Base-by-base conservation (phyloP, 2,888 invertebrate species). In the Cerceris rybyensis region DNA sequence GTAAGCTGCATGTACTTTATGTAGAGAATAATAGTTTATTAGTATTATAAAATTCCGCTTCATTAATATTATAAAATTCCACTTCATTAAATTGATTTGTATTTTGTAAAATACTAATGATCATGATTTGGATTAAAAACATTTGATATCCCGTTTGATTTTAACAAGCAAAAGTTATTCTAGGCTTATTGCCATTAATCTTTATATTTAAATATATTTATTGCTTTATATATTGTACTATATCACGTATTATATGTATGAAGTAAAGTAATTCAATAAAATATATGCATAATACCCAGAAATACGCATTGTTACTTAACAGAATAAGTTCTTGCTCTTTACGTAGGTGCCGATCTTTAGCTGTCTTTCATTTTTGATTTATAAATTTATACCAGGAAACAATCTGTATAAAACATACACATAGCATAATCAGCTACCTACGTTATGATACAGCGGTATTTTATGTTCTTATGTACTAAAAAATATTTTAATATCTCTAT, bases 1-100 rank as follows among this genome's bases (percentile, higher is more conserved):
- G 46, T 72, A 28, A 67, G 66, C 54, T 8, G 50, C 52, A 63
- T 11, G 66, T 66, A 42, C 54, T 28, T 9, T 59, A 13, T 73
- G 6, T 49, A 71, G 68, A 70, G 61, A 39, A 54, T 54, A 39
- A 28, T 65, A 71, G 60, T 16, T 17, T 9, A 54, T 13, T 67
- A 70, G 46, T 66, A 50, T 60, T 74, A 65, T 57, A 42, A 52
- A 52, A 54, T 52, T 50, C 39, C 54, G 46, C 9, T 9, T 9
- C 8, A 28, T 68, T 17, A 13, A 14, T 66, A 50, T 60, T 74
- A 65, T 57, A 42, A 52, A 52, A 54, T 52, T 50, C 39, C 54
- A 54, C 9, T 9, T 9, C 8, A 28, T 68, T 17, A 13, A 14
- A 7, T 9, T 63, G 46, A 60, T 50, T 49, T 28, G 7, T 28